phyloP scores from a whole-genome alignment of 2,797 vertebrate species.

The Cryptoprocta ferox region DNA sequence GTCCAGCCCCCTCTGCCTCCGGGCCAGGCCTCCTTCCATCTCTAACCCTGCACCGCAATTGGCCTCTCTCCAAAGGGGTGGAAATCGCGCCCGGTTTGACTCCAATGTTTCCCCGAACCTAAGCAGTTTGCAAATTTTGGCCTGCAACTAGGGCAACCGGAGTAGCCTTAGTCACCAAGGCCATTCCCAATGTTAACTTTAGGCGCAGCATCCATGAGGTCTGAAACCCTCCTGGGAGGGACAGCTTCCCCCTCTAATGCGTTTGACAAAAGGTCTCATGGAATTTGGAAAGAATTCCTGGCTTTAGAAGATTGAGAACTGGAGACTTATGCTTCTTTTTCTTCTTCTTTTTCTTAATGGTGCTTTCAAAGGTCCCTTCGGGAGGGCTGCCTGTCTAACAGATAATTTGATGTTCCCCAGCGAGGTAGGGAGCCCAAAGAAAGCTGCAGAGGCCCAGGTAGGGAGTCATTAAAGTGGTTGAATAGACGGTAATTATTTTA shows the following conservation, averaged over 20 bases:
- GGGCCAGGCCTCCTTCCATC: neutral
- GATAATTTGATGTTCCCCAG: constrained; percentile 45
- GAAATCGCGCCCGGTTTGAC: constrained; percentile 10
- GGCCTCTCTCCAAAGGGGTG: neutral
- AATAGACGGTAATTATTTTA: constrained; percentile 62
- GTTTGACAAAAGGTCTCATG: neutral
- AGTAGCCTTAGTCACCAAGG: constrained; percentile 52
- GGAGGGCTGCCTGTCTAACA: neutral
- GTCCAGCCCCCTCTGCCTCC: neutral
- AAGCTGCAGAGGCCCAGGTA: neutral
- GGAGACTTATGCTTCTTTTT: neutral
- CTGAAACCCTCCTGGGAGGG: neutral
- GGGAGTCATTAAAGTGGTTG: constrained; percentile 38
- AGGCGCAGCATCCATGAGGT: neutral
- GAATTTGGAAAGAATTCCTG: constrained; percentile 20
- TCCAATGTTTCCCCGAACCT: constrained; percentile 57
- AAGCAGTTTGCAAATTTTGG: constrained; percentile 48
- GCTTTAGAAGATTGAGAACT: constrained; percentile 40
- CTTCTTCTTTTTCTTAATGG: neutral
- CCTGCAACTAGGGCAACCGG: constrained; percentile 60
- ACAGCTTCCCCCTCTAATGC: neutral
- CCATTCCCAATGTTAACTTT: constrained; percentile 38
- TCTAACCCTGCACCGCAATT: neutral
- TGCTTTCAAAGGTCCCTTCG: neutral
- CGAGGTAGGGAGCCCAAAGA: constrained; percentile 43